These are phyloP conservation scores for Cottoperca gobio DNA, from an alignment of 2,797 vertebrate species.

Conservation along the genomic window DNA sequence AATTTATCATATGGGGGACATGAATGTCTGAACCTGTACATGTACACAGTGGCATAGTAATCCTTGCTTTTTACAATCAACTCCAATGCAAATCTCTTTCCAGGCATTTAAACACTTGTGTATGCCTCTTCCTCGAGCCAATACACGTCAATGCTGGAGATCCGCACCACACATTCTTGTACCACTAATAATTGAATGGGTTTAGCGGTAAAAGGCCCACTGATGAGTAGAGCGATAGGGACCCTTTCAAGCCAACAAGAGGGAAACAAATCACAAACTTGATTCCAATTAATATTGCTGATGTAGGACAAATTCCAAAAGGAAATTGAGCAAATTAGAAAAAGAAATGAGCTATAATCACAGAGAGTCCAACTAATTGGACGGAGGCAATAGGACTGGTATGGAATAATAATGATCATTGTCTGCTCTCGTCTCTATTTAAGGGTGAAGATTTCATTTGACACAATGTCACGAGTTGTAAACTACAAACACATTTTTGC, in stretches of 20 bases:
- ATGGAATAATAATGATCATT: background rate
- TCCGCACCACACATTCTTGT: conserved; percentile 12
- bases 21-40: too few species aligned
- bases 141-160: conserved; percentile 5
- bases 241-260: conserved; percentile 14
- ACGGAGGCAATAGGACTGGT: conserved; percentile 15
- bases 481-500: background rate
- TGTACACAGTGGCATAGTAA: background rate
- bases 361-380: conserved; percentile 21
- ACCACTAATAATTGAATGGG: conserved; percentile 37
- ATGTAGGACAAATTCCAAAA: conserved; percentile 35
- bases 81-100: background rate
- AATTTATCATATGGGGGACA: too few species aligned
- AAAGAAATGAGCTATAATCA: conserved; percentile 17
- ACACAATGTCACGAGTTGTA: background rate
- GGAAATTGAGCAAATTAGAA: conserved; percentile 29
- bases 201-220: conserved; percentile 5
- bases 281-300: conserved; percentile 38
- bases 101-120: conserved; percentile 15
- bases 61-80: background rate
- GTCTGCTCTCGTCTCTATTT: conserved; percentile 1
- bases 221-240: conserved; percentile 4
- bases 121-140: background rate
- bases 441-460: background rate
- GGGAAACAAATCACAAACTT: conserved; percentile 32